Base-by-base conservation (phyloP, 2,113 vertebrate species). In the Scophthalmus maximus region DNA sequence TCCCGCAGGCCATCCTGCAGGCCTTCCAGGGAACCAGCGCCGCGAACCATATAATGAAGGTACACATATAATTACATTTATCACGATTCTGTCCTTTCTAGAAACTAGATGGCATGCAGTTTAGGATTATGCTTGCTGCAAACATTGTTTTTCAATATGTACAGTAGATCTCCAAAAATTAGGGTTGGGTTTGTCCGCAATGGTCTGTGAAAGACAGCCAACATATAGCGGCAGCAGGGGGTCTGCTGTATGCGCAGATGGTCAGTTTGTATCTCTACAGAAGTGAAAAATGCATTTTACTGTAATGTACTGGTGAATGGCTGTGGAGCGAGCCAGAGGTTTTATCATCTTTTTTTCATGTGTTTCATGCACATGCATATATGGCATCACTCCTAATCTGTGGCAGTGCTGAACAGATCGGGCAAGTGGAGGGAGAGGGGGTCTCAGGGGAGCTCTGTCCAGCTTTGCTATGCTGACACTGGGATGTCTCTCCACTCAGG, bases 1-100 rank as follows among this genome's bases (percentile, higher is more conserved):
- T 87, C 93, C 94, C 76, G 94, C 79, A 30, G 78, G 27, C 88
- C 95, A 94, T 91, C 94, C 94, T 77, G 94, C 79, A 30, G 78
- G 27, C 88, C 95, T 94, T 91, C 94, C 93, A 73, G 95, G 86
- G 69, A 96, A 94, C 91, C 96, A 97, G 89, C 95, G 97, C 80
- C 95, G 96, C 89, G 98, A 98, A 56, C 89, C 91, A 90, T 98
- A 95, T 90, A 93, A 94, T 90, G 98, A 99, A 92, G 98, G 98
- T 99, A 92, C n/a, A 47, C 30, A 32, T 32, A n/a, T 10, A 8
- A 17, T 22, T 53, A 22, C 1, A 56, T 50, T n/a, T n/a, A n/a
- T n/a, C n/a, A n/a, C n/a, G n/a, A n/a, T n/a, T n/a, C n/a, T n/a
- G n/a, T n/a, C n/a, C n/a, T n/a, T 8, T 34, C 32, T 34, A 34